Evolutionary conservation across 1,140 invertebrate species (phyloP).

Genomic region (Polyergus mexicanus): DNA sequence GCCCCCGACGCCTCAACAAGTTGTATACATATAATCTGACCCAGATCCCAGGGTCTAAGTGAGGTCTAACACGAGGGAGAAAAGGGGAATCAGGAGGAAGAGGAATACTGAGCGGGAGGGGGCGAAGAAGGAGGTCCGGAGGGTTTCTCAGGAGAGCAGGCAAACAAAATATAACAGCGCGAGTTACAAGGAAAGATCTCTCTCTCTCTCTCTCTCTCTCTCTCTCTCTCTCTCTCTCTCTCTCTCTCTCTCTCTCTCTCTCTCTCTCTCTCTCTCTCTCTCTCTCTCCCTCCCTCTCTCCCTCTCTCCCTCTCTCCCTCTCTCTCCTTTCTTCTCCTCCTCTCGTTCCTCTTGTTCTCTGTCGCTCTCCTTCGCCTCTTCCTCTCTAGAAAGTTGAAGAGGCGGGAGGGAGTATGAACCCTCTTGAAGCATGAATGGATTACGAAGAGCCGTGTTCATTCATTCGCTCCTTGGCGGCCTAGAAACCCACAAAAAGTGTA

Average conservation of each 20-base stretch:
- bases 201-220: slow-evolving; percentile 11
- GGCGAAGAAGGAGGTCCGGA: slow-evolving; percentile 65
- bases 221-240: background rate
- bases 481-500: slow-evolving; percentile 85
- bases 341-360: slow-evolving; percentile 1
- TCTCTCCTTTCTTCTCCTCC: slow-evolving; percentile 1
- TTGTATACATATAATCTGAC: slow-evolving; percentile 83
- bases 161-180: slow-evolving; percentile 83
- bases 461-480: slow-evolving; percentile 84
- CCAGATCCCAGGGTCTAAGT: slow-evolving; percentile 81
- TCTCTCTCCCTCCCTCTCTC: slow-evolving; percentile 55
- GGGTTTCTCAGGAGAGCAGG: slow-evolving; percentile 79
- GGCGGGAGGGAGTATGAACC: slow-evolving; percentile 72
- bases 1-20: slow-evolving; percentile 77
- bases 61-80: slow-evolving; percentile 76
- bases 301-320: slow-evolving; percentile 62
- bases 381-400: slow-evolving; percentile 65
- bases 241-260: background rate
- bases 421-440: slow-evolving; percentile 85
- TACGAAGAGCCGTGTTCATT: slow-evolving; percentile 84
- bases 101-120: slow-evolving; percentile 8
- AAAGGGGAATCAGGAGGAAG: slow-evolving; percentile 63
- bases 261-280: background rate
- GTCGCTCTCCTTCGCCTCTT: slow-evolving; percentile 28
- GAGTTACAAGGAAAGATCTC: slow-evolving; percentile 79